Conservation (phyloP, 2,113 vertebrate species). For the Talpa occidentalis region DNA sequence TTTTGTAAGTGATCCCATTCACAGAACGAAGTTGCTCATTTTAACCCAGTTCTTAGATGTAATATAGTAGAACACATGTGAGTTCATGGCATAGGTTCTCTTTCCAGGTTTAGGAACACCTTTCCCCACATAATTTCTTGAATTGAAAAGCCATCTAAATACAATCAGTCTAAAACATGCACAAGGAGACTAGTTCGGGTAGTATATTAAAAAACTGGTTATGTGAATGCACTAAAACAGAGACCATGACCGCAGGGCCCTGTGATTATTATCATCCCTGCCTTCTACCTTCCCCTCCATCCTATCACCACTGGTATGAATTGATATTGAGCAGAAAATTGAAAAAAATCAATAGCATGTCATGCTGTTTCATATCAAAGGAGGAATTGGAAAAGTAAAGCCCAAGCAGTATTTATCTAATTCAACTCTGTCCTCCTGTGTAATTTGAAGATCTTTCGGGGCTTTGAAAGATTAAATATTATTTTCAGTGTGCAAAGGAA, state of each 20-base stretch:
- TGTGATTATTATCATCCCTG: neutral
- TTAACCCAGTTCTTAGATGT: neutral
- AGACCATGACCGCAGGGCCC: neutral
- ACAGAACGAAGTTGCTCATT: neutral
- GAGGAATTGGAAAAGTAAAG: neutral
- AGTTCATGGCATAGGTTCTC: neutral
- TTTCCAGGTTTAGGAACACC: neutral
- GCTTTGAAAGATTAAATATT: slow-evolving; percentile 79
- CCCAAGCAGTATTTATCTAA: slow-evolving; percentile 61
- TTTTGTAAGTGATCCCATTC: neutral
- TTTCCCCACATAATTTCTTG: neutral
- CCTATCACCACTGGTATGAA: neutral
- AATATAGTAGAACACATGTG: neutral
- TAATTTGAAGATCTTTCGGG: slow-evolving; percentile 69
- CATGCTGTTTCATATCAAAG: slow-evolving; percentile 48
- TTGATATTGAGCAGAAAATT: slow-evolving; percentile 27
- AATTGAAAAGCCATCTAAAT: slow-evolving; percentile 42
- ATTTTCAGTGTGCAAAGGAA: slow-evolving; percentile 80
- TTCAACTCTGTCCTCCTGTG: slow-evolving; percentile 24
- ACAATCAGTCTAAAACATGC: neutral
- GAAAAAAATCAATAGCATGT: neutral
- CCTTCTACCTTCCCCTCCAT: neutral
- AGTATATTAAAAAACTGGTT: neutral
- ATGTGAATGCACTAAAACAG: slow-evolving; percentile 4
- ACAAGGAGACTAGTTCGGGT: neutral